These are phyloP conservation scores for Hesperophylax magnus DNA, from an alignment of 1,140 invertebrate genomes.

Conservation along the genomic window DNA sequence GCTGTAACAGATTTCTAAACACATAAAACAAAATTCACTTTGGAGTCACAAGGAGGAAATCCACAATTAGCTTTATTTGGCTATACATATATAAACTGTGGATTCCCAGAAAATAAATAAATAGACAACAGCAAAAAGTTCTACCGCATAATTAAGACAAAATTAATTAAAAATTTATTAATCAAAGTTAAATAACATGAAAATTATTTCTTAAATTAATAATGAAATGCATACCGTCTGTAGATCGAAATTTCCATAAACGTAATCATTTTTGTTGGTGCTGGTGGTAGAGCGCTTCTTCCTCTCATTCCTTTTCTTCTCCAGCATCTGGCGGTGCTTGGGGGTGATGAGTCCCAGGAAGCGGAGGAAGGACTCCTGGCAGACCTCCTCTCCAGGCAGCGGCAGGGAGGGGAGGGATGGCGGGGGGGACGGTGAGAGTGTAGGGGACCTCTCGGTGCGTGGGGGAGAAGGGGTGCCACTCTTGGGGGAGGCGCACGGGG, in stretches of 20 bases:
- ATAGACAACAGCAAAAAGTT: too few relatives aligned
- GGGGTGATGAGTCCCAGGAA: constrained; percentile 64
- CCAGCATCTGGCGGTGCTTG: constrained; percentile 63
- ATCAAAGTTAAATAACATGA: too few relatives aligned
- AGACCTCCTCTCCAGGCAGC: constrained; percentile 61
- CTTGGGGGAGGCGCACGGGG: constrained; percentile 51
- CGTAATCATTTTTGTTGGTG: constrained; percentile 67
- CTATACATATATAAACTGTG: too few relatives aligned
- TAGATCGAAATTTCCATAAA: constrained; percentile 68
- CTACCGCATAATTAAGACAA: too few relatives aligned
- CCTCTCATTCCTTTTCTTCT: constrained; percentile 66
- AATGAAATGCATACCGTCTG: constrained; percentile 61
- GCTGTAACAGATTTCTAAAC: too few relatives aligned
- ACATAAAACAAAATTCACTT: too few relatives aligned
- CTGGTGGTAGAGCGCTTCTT: constrained; percentile 65
- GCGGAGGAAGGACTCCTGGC: constrained; percentile 66
- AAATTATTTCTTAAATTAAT: too few relatives aligned
- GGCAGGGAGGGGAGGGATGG: constrained; percentile 55
- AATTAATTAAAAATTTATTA: too few relatives aligned
- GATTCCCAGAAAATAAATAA: too few relatives aligned
- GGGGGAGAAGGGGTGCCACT: constrained; percentile 18
- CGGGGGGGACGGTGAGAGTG: constrained; percentile 62
- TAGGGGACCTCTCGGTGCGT: constrained; percentile 29
- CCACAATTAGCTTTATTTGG: too few relatives aligned
- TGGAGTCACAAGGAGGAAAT: too few relatives aligned